Conservation (phyloP, 2,113 vertebrate genomes). For the Lates calcarifer region DNA sequence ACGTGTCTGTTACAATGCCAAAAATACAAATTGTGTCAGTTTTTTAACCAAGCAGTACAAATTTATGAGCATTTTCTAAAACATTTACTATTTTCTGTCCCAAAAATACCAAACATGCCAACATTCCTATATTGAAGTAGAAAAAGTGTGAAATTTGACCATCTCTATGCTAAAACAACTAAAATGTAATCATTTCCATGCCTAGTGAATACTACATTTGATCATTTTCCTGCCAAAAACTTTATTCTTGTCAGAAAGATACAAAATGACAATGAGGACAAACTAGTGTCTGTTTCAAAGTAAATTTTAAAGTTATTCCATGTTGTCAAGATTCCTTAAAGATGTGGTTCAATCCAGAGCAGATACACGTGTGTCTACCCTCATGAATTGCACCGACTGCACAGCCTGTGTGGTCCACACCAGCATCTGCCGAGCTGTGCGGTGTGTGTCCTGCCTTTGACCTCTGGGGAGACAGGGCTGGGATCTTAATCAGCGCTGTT, state of each 20-base stretch:
- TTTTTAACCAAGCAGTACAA: background rate
- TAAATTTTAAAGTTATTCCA: background rate
- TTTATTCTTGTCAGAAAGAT: background rate
- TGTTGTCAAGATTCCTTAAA: background rate
- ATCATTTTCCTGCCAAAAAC: background rate
- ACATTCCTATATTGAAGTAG: too few species aligned
- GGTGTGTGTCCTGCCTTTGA: conserved; percentile 59
- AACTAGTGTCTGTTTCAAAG: too few species aligned
- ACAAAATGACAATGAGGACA: background rate
- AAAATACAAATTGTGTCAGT: background rate
- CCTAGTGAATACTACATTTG: too few species aligned
- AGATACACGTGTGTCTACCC: background rate
- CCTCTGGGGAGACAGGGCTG: conserved; percentile 48
- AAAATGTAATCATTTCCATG: background rate
- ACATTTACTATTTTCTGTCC: too few species aligned
- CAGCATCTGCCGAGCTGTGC: background rate
- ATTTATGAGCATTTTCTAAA: background rate
- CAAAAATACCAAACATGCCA: too few species aligned
- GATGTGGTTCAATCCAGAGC: background rate
- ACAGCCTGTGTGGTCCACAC: background rate
- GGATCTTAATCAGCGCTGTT: conserved; percentile 80
- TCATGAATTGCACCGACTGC: background rate
- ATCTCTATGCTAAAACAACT: too few species aligned
- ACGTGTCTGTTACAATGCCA: too few species aligned
- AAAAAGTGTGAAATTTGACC: too few species aligned